Evolutionary conservation across 2,797 vertebrate genomes (phyloP).

Genomic region (Poecilia picta): DNA sequence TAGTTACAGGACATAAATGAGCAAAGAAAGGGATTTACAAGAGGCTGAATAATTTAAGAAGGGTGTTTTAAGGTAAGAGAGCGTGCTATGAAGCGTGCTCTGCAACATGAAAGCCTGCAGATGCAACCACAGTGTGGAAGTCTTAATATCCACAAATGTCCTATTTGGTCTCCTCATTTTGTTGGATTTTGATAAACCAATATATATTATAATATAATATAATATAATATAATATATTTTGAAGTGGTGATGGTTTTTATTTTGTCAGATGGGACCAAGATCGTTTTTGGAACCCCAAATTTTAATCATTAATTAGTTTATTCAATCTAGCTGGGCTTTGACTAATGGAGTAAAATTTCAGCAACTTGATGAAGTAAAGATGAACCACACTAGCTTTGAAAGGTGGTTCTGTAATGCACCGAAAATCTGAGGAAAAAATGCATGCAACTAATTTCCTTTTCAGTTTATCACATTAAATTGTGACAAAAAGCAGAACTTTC

Average conservation of each 20-base stretch:
- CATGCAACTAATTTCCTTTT: not conserved
- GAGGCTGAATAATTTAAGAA: constrained; percentile 6
- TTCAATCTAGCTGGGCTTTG: not conserved
- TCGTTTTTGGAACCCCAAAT: not conserved
- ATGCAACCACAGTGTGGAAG: not conserved
- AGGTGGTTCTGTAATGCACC: not conserved
- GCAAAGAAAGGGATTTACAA: constrained; percentile 2
- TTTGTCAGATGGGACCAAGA: not conserved
- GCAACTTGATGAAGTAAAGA: not conserved
- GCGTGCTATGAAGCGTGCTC: not conserved
- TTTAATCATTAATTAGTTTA: not conserved
- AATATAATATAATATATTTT: too few species aligned
- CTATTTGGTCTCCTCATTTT: not conserved
- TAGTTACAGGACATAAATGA: constrained; percentile 33
- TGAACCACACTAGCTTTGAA: not conserved
- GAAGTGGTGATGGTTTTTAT: not conserved
- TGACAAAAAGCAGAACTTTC: not conserved
- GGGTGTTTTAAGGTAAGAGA: not conserved
- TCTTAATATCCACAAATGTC: not conserved
- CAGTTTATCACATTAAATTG: not conserved
- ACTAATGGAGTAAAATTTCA: not conserved
- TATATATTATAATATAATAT: too few species aligned
- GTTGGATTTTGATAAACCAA: not conserved
- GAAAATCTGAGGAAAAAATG: not conserved
- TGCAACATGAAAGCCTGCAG: not conserved